Percentiles rank a stretch among this genome's conserved stretches.
Conservation (phyloP, 2,888 invertebrate species). For the Apomyelois bistriatella region DNA sequence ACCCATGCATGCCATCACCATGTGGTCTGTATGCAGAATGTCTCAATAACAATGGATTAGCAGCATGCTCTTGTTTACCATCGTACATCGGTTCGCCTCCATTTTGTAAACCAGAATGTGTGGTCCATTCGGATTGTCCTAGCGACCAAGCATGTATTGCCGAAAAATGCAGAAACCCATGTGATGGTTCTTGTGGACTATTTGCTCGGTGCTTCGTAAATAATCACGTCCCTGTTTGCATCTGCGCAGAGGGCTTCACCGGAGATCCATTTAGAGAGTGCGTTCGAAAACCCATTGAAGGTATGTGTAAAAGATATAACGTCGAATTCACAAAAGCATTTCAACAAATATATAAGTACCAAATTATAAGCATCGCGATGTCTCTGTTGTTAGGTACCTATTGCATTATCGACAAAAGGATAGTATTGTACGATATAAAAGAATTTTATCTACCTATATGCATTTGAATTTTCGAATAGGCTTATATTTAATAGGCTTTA, state of each 20-base stretch:
- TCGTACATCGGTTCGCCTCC: slow-evolving; percentile 83
- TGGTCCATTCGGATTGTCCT: slow-evolving; percentile 82
- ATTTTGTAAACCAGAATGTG: slow-evolving; percentile 83
- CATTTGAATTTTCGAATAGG: no score
- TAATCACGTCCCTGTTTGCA: slow-evolving; percentile 87
- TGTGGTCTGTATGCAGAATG: slow-evolving; percentile 88
- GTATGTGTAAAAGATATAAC: slow-evolving; percentile 29
- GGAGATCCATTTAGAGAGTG: slow-evolving; percentile 87
- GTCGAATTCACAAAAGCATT: no score
- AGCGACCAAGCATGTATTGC: slow-evolving; percentile 83
- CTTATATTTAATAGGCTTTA: no score
- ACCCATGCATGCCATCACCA: slow-evolving; percentile 87
- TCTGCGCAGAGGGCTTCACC: slow-evolving; percentile 82
- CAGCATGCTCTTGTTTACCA: slow-evolving; percentile 85
- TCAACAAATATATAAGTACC: no score
- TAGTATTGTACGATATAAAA: no score
- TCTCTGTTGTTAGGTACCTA: no score
- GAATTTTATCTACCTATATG: no score
- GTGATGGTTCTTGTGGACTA: slow-evolving; percentile 84
- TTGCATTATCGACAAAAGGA: no score
- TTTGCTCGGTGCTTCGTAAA: slow-evolving; percentile 84
- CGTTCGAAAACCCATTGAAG: slow-evolving; percentile 70
- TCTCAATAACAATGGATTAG: slow-evolving; percentile 83
- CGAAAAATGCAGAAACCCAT: slow-evolving; percentile 85
- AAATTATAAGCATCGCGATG: no score